Percentiles rank a stretch among this genome's conserved stretches.
These are phyloP conservation scores for Trididemnum clinides DNA, from an alignment of 23 tunicate genomes.

Conservation along the genomic window DNA sequence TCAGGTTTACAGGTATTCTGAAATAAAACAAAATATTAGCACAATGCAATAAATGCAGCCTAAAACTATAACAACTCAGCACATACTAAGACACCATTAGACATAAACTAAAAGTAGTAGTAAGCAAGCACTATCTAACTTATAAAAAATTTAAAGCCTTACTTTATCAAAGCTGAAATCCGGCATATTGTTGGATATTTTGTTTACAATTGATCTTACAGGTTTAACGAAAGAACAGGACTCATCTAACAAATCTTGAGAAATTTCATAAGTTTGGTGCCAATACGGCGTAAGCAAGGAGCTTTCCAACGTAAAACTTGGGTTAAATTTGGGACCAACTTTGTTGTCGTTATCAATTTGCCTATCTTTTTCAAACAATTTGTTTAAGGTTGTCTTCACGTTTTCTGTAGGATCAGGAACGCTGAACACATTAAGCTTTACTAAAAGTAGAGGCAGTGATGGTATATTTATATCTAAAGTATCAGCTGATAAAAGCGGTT, in stretches of 20 bases:
- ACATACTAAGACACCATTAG: too few species aligned
- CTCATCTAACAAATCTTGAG: background rate
- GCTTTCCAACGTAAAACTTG: background rate
- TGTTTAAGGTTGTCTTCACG: background rate
- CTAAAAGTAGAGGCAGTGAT: background rate
- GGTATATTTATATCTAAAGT: background rate
- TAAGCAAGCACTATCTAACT: too few species aligned
- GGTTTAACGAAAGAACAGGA: too few species aligned
- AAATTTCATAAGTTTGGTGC: background rate
- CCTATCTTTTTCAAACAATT: background rate
- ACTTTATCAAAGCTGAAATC: too few species aligned
- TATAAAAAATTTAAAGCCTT: too few species aligned
- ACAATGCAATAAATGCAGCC: too few species aligned
- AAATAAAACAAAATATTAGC: too few species aligned
- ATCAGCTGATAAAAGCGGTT: background rate
- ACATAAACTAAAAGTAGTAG: too few species aligned
- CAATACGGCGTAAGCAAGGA: background rate
- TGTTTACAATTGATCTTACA: too few species aligned
- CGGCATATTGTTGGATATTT: too few species aligned
- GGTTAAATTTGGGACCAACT: background rate
- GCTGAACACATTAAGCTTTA: constrained; percentile 5
- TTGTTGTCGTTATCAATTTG: background rate
- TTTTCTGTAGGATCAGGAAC: constrained; percentile 12
- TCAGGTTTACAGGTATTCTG: too few species aligned
- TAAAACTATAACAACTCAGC: too few species aligned